Evolutionary conservation across 2,113 vertebrate genomes (phyloP), one percentile per base, ranked within the genome.

Genomic region (Sinosuthora webbiana): DNA sequence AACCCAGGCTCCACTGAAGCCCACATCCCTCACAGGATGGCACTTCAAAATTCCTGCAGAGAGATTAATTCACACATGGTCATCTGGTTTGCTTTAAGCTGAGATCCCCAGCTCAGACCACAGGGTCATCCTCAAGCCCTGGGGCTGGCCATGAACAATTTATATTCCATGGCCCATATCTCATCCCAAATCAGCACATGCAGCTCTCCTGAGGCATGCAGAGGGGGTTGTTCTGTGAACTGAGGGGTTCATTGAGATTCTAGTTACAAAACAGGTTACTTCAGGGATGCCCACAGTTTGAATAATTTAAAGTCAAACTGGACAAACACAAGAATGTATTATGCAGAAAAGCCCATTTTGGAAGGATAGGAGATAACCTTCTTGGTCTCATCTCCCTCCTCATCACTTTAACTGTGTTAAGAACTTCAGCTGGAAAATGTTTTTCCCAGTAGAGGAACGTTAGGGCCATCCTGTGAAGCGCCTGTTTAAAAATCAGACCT

Each of bases 231-330:
- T 42, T 83, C 75, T 67, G 15, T 41, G 79, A 59, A 68, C 37
- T 39, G 47, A 92, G 60, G 69, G 23, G 45, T 25, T 97, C 73
- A 62, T 24, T 87, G 76, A 71, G 64, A 92, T 86, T 77, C 93
- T 18, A 52, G 47, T 70, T 94, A 74, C 0, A 0, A 70, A 96
- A 60, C 47, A 78, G 68, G 56, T 44, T 94, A 74, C 52, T 89
- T 86, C 52, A 68, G 85, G 69, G 83, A 84, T 78, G 68, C 28
- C 37, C 44, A 59, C 3, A 57, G 16, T 89, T 76, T 89, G 65
- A 93, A 87, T 87, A 69, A 87, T 85, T 95, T 91, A 70, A 95
- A 95, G 75, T 67, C 82, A 92, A 90, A 91, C 67, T 80, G 82
- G 84, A 92, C 82, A 96, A 91, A 83, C 47, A 77, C 35, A 74